Percentiles rank a stretch among this genome's conserved stretches.
Conservation (phyloP, 2,797 vertebrate genomes). For the Eupleurogrammus muticus region DNA sequence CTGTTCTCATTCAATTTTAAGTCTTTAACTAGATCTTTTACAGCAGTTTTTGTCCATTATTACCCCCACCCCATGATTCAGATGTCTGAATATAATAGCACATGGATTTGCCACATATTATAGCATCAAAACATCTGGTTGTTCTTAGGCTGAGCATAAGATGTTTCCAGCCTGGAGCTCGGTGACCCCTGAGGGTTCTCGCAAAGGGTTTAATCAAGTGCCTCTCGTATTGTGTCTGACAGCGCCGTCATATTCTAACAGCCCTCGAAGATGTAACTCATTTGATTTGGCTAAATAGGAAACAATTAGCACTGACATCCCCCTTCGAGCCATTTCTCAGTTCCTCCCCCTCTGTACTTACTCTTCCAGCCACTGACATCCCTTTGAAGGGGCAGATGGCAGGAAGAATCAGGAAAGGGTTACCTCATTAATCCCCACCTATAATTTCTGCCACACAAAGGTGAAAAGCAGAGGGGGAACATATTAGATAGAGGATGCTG, state of each 20-base stretch:
- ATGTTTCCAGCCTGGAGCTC: slow-evolving; percentile 20
- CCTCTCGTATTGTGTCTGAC: slow-evolving; percentile 65
- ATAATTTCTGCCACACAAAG: slow-evolving; percentile 24
- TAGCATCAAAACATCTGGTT: slow-evolving; percentile 53
- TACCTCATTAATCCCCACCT: slow-evolving; percentile 29
- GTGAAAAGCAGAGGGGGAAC: slow-evolving; percentile 20
- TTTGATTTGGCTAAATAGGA: slow-evolving; percentile 74
- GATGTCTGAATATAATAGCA: slow-evolving; percentile 21
- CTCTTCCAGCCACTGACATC: slow-evolving; percentile 16
- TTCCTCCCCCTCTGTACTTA: slow-evolving; percentile 7
- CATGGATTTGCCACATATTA: slow-evolving; percentile 47
- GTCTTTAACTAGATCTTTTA: slow-evolving; percentile 14
- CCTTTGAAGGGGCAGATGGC: slow-evolving; percentile 48
- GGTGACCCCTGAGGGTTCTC: slow-evolving; percentile 35
- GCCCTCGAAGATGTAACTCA: slow-evolving; percentile 38
- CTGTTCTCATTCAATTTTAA: slow-evolving; percentile 16
- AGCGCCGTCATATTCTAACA: slow-evolving; percentile 56
- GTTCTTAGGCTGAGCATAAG: slow-evolving; percentile 23
- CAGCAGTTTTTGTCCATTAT: slow-evolving; percentile 23
- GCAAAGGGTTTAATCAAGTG: slow-evolving; percentile 44
- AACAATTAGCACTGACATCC: slow-evolving; percentile 68
- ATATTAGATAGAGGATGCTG: not conserved
- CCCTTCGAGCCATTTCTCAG: slow-evolving; percentile 46
- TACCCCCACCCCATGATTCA: not conserved
- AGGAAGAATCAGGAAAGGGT: slow-evolving; percentile 25